Percentiles rank a stretch among this genome's conserved stretches.
phyloP scores from a whole-genome alignment of 2,113 vertebrate species.

The Tapirus terrestris region DNA sequence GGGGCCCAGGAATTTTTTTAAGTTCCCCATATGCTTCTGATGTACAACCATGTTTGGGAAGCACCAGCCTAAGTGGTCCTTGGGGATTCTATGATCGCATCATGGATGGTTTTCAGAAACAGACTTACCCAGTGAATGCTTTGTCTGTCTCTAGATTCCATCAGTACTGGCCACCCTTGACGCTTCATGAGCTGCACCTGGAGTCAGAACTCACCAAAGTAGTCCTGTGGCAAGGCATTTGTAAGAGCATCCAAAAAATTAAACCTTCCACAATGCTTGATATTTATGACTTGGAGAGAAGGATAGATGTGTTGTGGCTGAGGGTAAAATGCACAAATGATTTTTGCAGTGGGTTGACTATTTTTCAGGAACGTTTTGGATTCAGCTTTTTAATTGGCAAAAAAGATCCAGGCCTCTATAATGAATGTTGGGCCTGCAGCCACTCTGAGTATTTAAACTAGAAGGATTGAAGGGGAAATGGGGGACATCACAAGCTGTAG shows the following conservation, averaged over 20 bases:
- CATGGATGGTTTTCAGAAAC: not conserved
- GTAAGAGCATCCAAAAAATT: not conserved
- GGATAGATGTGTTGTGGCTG: not conserved
- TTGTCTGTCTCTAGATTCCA: not conserved
- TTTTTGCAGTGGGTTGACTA: not conserved
- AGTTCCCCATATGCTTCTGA: not conserved
- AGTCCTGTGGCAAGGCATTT: not conserved
- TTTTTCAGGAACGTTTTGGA: slow-evolving; percentile 10
- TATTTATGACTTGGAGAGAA: not conserved
- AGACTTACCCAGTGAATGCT: not conserved
- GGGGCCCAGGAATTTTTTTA: not conserved
- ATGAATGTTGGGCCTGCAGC: not conserved
- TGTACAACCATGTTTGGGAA: not conserved
- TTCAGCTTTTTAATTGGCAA: slow-evolving; percentile 2
- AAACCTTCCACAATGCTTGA: not conserved
- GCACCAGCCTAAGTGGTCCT: not conserved
- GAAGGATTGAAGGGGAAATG: not conserved
- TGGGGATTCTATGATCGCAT: not conserved
- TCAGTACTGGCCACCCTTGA: not conserved
- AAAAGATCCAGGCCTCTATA: not conserved
- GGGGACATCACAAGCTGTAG: not conserved
- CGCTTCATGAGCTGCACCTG: not conserved
- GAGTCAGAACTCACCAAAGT: not conserved
- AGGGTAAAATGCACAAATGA: not conserved
- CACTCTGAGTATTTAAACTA: not conserved